Conservation (phyloP, 35 echinoderm and acorn worm species). For the Heliocidaris erythrogramma region DNA sequence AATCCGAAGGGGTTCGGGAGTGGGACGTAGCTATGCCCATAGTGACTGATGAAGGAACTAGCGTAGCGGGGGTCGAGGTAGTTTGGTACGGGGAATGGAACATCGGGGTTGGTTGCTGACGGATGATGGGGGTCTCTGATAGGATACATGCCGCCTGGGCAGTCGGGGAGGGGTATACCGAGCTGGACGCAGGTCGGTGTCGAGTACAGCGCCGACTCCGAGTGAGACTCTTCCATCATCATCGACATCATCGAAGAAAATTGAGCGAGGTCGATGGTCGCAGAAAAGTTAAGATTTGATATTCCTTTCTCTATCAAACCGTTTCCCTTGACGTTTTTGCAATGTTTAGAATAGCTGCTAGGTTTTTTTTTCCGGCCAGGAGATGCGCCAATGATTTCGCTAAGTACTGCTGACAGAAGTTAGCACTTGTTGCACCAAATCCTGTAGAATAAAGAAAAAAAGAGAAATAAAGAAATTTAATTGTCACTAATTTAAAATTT, state of each 20-base stretch:
- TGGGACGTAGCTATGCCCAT: conserved; percentile 79
- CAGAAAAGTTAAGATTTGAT: background rate
- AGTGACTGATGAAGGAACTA: conserved; percentile 79
- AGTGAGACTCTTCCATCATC: conserved; percentile 76
- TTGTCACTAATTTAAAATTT: too few relatives aligned
- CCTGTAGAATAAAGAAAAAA: too few relatives aligned
- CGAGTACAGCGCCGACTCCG: conserved; percentile 84
- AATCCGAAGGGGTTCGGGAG: conserved; percentile 89
- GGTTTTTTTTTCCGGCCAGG: too few relatives aligned
- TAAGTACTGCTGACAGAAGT: too few relatives aligned
- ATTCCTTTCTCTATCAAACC: too few relatives aligned
- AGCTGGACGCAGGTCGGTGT: conserved; percentile 97
- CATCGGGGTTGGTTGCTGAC: conserved; percentile 43
- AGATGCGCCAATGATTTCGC: too few relatives aligned
- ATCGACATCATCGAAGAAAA: background rate
- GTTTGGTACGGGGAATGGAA: conserved; percentile 74
- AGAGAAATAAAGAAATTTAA: too few relatives aligned
- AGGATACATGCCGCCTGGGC: conserved; percentile 82
- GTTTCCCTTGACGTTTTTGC: too few relatives aligned
- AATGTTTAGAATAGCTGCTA: too few relatives aligned
- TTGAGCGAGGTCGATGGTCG: background rate
- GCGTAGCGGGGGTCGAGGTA: conserved; percentile 91
- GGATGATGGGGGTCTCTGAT: conserved; percentile 64
- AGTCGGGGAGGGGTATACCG: conserved; percentile 91
- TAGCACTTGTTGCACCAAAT: too few relatives aligned